These are phyloP conservation scores for Rhodinocichla rosea DNA, from an alignment of 2,113 vertebrate genomes.

Conservation along the genomic window DNA sequence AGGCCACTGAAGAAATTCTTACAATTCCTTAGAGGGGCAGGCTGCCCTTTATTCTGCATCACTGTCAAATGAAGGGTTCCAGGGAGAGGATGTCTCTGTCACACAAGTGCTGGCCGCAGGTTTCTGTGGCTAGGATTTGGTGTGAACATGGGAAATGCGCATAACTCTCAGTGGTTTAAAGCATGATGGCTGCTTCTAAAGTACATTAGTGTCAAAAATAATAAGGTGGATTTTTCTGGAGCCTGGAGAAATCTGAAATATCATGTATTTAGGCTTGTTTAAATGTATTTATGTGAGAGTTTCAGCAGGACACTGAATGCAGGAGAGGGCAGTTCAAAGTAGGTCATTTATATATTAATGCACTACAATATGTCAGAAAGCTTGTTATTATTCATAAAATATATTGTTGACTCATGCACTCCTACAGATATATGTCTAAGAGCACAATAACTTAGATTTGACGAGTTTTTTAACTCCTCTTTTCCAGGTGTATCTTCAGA, in stretches of 20 bases:
- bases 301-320: not conserved
- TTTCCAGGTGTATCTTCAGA: not conserved
- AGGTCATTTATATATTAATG: slow-evolving; percentile 19
- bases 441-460: not conserved
- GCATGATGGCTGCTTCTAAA: not conserved
- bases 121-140: fast-evolving
- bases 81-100: not conserved
- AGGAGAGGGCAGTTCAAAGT: not conserved
- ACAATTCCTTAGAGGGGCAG: not conserved
- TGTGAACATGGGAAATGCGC: not conserved
- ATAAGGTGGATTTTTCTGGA: not conserved
- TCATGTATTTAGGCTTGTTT: not conserved
- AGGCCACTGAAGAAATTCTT: not conserved
- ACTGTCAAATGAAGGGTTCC: not conserved
- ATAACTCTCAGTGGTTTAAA: fast-evolving
- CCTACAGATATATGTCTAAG: not conserved
- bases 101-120: fast-evolving
- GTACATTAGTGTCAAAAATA: not conserved
- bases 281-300: not conserved
- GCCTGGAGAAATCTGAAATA: not conserved
- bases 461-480: not conserved
- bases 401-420: slow-evolving; percentile 1
- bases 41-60: not conserved
- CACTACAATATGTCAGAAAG: not conserved
- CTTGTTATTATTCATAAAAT: slow-evolving; percentile 18